Base-by-base conservation (phyloP, 1,140 invertebrate species). In the Bombus waltoni region DNA sequence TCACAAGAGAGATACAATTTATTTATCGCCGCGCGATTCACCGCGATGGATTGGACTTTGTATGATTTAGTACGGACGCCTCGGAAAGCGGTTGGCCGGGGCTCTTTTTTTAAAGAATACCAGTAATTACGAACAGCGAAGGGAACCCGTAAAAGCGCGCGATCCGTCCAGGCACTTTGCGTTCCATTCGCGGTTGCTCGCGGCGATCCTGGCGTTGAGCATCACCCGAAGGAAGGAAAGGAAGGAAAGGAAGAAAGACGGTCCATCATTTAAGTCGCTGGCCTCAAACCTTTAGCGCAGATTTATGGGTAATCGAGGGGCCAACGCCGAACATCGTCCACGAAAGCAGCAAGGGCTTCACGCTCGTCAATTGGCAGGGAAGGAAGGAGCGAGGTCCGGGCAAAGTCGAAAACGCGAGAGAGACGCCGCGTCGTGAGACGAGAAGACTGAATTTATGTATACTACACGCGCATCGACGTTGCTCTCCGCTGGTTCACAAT, bases 291-390 rank as follows among this genome's bases (percentile, higher is more conserved):
- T 91, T 92, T 89, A 91, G 88, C 93, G 90, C 89, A 93, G 93
- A 94, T 94, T 93, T 94, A 94, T 94, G 93, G 92, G 93, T 93
- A 93, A 94, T 94, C 90, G 91, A 93, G 89, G 79, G 83, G 89
- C 88, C 90, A 91, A 68, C 92, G 90, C 86, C 87, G 86, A 74
- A 89, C 92, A 93, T 92, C 92, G 90, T 93, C 90, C 91, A 89
- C 75, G 86, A 65, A 73, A 87, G 57, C 70, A 83, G 82, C 71
- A 86, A 90, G 83, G 83, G 84, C 66, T 88, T 88, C 85, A 62
- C 88, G 88, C 80, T 83, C 87, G 81, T 83, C 88, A 66, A 89
- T 89, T 57, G 71, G 59, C 84, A 72, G 57, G 59, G 73, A 72
- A 75, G 57, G 66, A 62, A 32, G 62, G 35, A 83, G 66, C 71